Evolutionary conservation across 2,113 vertebrate genomes (phyloP).

Genomic region (Oenanthe oenanthe): DNA sequence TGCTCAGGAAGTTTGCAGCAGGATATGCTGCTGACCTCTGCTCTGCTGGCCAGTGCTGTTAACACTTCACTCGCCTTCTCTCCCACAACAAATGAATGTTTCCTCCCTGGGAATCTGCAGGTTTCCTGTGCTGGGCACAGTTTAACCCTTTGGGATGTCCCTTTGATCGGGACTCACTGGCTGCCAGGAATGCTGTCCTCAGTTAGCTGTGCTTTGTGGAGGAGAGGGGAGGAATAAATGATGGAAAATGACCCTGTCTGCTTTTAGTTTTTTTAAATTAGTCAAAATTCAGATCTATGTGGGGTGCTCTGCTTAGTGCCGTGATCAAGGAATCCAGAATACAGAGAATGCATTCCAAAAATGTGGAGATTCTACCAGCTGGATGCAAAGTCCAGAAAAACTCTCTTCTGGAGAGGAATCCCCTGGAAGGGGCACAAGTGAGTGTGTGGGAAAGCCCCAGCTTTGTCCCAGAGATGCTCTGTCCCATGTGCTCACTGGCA

Average conservation of each 20-base stretch:
- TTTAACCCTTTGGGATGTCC: constrained; percentile 57
- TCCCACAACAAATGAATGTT: constrained; percentile 66
- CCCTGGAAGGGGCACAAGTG: not conserved
- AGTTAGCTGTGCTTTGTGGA: not conserved
- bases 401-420: not conserved
- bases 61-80: constrained; percentile 75
- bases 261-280: not conserved
- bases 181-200: not conserved
- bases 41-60: constrained; percentile 59
- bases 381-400: not conserved
- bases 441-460: fast-evolving
- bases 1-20: constrained; percentile 82
- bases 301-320: not conserved
- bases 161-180: fast-evolving
- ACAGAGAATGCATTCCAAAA: not conserved
- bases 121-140: constrained; percentile 71
- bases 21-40: constrained; percentile 77
- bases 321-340: fast-evolving
- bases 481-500: not conserved
- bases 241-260: not conserved
- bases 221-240: not conserved
- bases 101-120: constrained; percentile 66
- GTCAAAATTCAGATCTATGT: fast-evolving
- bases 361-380: fast-evolving
- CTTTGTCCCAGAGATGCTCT: not conserved